phyloP scores from a whole-genome alignment of 1,140 invertebrate genomes.

The Cydia fagiglandana region DNA sequence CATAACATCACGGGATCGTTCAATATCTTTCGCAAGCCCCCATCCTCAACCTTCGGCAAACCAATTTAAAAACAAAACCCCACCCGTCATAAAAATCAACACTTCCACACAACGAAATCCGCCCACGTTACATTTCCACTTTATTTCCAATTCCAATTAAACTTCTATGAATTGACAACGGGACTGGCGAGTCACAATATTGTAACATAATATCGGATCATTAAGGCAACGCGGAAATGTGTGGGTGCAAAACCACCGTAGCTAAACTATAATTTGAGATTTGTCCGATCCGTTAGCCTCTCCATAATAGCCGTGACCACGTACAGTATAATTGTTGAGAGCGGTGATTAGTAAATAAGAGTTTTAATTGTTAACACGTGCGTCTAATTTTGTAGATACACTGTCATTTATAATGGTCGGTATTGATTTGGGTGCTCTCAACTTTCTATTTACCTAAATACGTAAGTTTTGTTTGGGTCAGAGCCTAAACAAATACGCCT shows the following conservation, averaged over 20 bases:
- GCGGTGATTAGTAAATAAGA: constrained; percentile 62
- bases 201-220: constrained; percentile 76
- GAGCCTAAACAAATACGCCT: constrained; percentile 19
- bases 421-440: constrained; percentile 47
- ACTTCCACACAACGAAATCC: constrained; percentile 34
- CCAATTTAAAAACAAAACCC: constrained; percentile 34
- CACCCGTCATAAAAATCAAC: constrained; percentile 43
- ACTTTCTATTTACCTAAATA: constrained; percentile 57
- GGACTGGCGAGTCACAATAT: constrained; percentile 61
- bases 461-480: constrained; percentile 28
- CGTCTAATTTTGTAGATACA: constrained; percentile 51
- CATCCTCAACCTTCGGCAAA: constrained; percentile 59
- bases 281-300: constrained; percentile 68
- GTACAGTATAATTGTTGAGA: constrained; percentile 63
- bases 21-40: constrained; percentile 69
- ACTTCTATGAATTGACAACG: constrained; percentile 61
- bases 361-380: constrained; percentile 75
- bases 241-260: constrained; percentile 77
- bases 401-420: constrained; percentile 45
- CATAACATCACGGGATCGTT: constrained; percentile 68
- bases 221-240: constrained; percentile 75
- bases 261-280: constrained; percentile 76
- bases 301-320: constrained; percentile 65
- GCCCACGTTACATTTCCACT: constrained; percentile 1
- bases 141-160: constrained; percentile 64